A percentile compares a stretch with the other conserved stretches of the same genome.
Evolutionary conservation across 1,140 invertebrate genomes (phyloP).

Genomic region (Rhagoletis zephyria): DNA sequence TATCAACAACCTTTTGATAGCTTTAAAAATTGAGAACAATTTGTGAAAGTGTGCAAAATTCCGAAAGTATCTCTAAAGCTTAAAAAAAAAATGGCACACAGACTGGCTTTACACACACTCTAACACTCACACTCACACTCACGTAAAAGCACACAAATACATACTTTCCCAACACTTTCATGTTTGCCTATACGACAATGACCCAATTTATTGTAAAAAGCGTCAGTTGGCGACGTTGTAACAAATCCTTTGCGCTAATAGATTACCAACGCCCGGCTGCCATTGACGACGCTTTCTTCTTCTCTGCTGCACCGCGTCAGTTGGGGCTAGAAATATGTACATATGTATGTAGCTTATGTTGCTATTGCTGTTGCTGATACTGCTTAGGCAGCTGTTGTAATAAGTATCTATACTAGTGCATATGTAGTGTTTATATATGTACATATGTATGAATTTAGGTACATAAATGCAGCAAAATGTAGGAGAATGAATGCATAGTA

Average conservation of each 20-base stretch:
- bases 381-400: constrained; percentile 22
- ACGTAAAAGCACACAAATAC: neutral
- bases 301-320: neutral
- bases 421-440: no score
- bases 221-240: constrained; percentile 46
- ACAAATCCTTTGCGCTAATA: constrained; percentile 52
- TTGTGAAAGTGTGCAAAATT: constrained; percentile 43
- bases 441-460: neutral
- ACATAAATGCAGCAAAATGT: constrained; percentile 12
- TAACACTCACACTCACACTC: neutral
- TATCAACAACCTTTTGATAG: constrained; percentile 42
- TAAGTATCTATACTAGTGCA: neutral
- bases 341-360: neutral
- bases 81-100: neutral
- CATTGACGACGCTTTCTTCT: neutral
- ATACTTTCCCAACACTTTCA: constrained; percentile 9
- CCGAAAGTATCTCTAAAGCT: constrained; percentile 18
- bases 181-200: constrained; percentile 49
- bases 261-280: constrained; percentile 42
- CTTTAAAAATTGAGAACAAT: constrained; percentile 32
- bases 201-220: constrained; percentile 49
- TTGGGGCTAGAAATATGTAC: neutral
- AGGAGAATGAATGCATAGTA: neutral
- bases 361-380: neutral
- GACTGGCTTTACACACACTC: neutral